A percentile compares a stretch with the other conserved stretches of the same genome.
Evolutionary conservation across 1,140 invertebrate species (phyloP).

Genomic region (Diabrotica virgifera): DNA sequence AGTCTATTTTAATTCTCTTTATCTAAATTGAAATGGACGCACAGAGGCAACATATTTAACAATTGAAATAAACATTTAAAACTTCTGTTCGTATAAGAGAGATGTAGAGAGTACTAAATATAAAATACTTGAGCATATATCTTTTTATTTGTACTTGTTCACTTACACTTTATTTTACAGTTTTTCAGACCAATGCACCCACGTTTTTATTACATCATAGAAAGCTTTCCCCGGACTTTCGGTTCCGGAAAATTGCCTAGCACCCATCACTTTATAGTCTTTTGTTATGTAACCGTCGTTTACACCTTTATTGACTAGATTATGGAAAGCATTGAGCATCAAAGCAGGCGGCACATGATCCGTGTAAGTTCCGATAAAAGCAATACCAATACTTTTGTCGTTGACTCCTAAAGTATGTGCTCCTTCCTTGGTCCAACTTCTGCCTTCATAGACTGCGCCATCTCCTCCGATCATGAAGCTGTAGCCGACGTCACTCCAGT

Average conservation of each 20-base stretch:
- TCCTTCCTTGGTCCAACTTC: slow-evolving; percentile 59
- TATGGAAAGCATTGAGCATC: slow-evolving; percentile 35
- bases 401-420: slow-evolving; percentile 62
- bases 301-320: slow-evolving; percentile 42
- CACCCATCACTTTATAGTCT: slow-evolving; percentile 46
- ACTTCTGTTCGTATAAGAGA: no score
- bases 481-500: slow-evolving; percentile 64
- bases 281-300: slow-evolving; percentile 33
- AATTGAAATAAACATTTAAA: no score
- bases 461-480: slow-evolving; percentile 77
- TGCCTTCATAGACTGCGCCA: slow-evolving; percentile 62
- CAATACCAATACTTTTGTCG: slow-evolving; percentile 60
- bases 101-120: no score
- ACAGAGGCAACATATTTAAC: no score
- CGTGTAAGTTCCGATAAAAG: slow-evolving; percentile 66
- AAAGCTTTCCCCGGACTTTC: slow-evolving; percentile 46
- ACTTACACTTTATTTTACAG: neutral
- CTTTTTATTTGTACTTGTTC: no score
- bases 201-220: slow-evolving; percentile 54
- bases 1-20: no score
- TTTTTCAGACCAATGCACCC: slow-evolving; percentile 53
- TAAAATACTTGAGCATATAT: no score
- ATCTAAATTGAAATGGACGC: no score
- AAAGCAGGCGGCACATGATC: slow-evolving; percentile 19
- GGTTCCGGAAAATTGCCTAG: slow-evolving; percentile 42